Evolutionary conservation across 2,888 invertebrate species (phyloP).

Genomic region (Leptinotarsa peninsularis): DNA sequence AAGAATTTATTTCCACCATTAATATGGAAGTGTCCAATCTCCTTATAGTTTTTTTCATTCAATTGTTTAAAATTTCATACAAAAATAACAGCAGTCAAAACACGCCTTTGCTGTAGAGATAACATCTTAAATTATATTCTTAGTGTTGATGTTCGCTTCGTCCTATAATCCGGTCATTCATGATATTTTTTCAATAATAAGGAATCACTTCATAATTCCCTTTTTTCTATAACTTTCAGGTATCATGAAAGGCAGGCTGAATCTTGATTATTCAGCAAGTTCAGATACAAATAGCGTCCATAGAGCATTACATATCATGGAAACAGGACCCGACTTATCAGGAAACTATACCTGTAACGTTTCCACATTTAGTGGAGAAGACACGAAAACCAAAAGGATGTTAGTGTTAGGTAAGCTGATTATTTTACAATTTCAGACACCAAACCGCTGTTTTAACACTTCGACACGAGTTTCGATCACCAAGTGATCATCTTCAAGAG

Average conservation of each 20-base stretch:
- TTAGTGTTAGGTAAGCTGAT: conserved; percentile 75
- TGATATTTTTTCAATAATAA: too few species aligned
- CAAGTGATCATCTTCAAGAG: too few species aligned
- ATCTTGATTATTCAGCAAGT: conserved; percentile 65
- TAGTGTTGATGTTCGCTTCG: too few species aligned
- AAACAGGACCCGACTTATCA: conserved; percentile 75
- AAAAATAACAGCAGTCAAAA: too few species aligned
- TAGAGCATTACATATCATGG: conserved; percentile 75
- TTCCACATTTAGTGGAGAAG: conserved; percentile 76
- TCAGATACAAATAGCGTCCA: conserved; percentile 71
- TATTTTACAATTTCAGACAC: not conserved
- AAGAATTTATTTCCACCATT: too few species aligned
- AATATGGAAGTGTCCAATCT: too few species aligned
- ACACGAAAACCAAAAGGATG: conserved; percentile 73
- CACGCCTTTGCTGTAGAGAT: too few species aligned
- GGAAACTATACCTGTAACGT: conserved; percentile 80
- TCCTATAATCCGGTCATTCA: too few species aligned
- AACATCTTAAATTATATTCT: too few species aligned
- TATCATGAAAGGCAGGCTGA: conserved; percentile 62
- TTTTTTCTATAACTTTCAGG: conserved; percentile 51
- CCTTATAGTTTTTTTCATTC: too few species aligned
- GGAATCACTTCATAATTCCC: not conserved
- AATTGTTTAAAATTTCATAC: too few species aligned
- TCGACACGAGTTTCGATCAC: too few species aligned
- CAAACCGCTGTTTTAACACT: not conserved